Evolutionary conservation across 1,140 invertebrate genomes (phyloP).

Genomic region (Aphis craccivora): DNA sequence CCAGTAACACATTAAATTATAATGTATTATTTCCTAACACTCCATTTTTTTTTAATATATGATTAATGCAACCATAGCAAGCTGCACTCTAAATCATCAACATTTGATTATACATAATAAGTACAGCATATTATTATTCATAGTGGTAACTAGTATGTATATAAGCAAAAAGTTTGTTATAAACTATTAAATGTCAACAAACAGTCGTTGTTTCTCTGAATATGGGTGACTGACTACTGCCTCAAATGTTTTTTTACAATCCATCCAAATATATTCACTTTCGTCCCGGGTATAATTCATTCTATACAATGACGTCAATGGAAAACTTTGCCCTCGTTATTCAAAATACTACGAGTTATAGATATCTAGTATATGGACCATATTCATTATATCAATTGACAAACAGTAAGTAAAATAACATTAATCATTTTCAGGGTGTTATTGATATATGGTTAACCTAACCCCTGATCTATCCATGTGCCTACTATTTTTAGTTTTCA

Average conservation of each 20-base stretch:
- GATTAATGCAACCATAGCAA: no score
- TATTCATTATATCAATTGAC: not conserved
- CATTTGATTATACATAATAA: not conserved
- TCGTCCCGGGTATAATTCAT: not conserved
- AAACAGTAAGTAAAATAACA: not conserved
- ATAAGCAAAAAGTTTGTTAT: not conserved
- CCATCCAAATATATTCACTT: not conserved
- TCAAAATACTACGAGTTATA: not conserved
- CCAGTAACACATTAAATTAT: not conserved
- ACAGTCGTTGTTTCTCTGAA: no score
- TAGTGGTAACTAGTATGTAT: not conserved
- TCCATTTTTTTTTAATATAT: no score
- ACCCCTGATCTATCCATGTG: not conserved
- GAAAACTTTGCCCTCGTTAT: not conserved
- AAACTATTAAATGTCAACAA: not conserved
- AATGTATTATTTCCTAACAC: not conserved
- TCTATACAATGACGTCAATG: conserved; percentile 1
- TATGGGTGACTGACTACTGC: not conserved
- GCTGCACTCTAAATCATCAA: not conserved
- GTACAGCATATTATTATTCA: not conserved
- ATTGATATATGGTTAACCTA: not conserved
- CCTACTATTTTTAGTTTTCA: not conserved
- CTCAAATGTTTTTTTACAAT: not conserved
- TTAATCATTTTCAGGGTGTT: not conserved
- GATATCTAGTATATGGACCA: not conserved